These are phyloP conservation scores for Drosophila prostipennis DNA, from an alignment of 2,888 invertebrate genomes.

Conservation along the genomic window DNA sequence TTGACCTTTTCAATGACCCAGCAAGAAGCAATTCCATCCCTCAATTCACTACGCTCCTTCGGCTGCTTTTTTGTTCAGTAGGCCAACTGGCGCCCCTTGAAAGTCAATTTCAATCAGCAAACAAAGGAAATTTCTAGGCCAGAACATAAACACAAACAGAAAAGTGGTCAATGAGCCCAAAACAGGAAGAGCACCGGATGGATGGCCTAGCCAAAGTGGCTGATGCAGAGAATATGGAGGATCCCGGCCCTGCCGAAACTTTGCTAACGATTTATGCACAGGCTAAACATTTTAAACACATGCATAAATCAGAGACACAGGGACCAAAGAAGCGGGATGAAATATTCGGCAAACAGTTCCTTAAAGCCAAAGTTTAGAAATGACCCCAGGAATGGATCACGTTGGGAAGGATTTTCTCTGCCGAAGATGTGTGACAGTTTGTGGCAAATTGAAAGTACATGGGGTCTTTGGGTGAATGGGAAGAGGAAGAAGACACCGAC, in stretches of 20 bases:
- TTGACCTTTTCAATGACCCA: constrained; percentile 21
- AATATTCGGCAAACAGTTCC: constrained; percentile 40
- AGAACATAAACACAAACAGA: constrained; percentile 50
- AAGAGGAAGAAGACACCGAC: neutral
- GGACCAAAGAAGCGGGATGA: constrained; percentile 9
- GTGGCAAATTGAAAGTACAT: constrained; percentile 59
- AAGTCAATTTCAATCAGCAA: constrained; percentile 52
- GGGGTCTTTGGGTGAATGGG: neutral
- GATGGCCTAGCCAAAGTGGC: constrained; percentile 35
- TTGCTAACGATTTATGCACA: constrained; percentile 43
- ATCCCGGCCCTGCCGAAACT: constrained; percentile 16
- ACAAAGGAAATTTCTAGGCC: constrained; percentile 56
- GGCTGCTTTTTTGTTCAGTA: constrained; percentile 7
- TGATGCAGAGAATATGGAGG: constrained; percentile 11
- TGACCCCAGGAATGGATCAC: constrained; percentile 28
- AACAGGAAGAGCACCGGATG: constrained; percentile 29
- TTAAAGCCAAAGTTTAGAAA: constrained; percentile 38
- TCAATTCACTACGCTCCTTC: constrained; percentile 15
- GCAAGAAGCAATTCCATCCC: constrained; percentile 6
- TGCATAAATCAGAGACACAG: constrained; percentile 57
- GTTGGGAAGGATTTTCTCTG: neutral
- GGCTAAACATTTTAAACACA: constrained; percentile 46
- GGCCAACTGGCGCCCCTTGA: constrained; percentile 42
- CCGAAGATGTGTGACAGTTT: constrained; percentile 57
- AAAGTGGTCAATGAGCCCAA: constrained; percentile 48